These are phyloP conservation scores for Anableps anableps DNA, from an alignment of 2,797 vertebrate species.

Conservation along the genomic window DNA sequence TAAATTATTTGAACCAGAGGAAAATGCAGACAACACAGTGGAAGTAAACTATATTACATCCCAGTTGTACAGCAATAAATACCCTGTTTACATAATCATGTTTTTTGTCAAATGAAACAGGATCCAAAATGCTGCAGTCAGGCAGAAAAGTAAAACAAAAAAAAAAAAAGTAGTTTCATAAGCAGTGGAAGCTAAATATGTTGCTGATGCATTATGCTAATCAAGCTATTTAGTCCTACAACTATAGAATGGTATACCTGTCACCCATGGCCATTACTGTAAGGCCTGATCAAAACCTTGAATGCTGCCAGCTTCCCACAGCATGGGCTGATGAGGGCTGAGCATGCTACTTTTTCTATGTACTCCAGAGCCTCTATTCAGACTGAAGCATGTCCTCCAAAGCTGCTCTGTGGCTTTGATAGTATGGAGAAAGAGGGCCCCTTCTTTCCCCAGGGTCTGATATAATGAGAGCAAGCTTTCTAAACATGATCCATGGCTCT, in stretches of 20 bases:
- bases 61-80: conserved; percentile 60
- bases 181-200: conserved; percentile 60
- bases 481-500: conserved; percentile 76
- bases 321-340: conserved; percentile 71
- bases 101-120: conserved; percentile 65
- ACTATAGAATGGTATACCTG: conserved; percentile 72
- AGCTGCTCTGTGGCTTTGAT: conserved; percentile 77
- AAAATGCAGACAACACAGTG: conserved; percentile 40
- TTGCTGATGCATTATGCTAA: conserved; percentile 78
- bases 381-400: conserved; percentile 73
- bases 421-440: conserved; percentile 69
- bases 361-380: conserved; percentile 69
- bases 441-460: conserved; percentile 76
- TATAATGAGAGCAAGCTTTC: conserved; percentile 80
- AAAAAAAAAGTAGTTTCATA: conserved; percentile 38
- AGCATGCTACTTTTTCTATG: conserved; percentile 72
- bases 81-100: conserved; percentile 68
- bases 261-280: conserved; percentile 71
- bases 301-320: conserved; percentile 73
- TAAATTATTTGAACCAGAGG: conserved; percentile 40
- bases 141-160: conserved; percentile 27
- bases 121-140: conserved; percentile 41
- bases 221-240: conserved; percentile 71
- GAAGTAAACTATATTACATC: conserved; percentile 54
- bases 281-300: conserved; percentile 78